A percentile compares a stretch with the other conserved stretches of the same genome.
Evolutionary conservation across 37 sponge, comb jelly and placozoan genomes (phyloP).

Genomic region (Aplysina aerophoba): DNA sequence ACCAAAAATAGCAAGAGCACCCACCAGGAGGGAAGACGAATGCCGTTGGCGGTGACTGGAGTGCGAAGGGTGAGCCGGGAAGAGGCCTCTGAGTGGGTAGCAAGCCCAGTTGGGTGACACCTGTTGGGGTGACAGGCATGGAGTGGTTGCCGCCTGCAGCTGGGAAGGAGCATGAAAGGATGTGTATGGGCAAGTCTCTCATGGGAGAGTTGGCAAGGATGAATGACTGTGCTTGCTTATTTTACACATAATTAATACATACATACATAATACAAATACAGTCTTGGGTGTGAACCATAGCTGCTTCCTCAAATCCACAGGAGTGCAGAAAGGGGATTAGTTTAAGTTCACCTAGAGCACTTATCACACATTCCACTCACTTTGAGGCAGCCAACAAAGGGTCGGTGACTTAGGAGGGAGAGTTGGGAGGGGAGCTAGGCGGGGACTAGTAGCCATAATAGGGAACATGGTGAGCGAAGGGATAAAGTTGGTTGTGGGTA

Average conservation of each 20-base stretch:
- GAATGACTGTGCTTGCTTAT: too few species aligned
- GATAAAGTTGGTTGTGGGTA: background rate
- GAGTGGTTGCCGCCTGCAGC: background rate
- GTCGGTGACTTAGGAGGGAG: conserved; percentile 18
- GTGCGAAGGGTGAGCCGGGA: background rate
- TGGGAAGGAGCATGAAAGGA: background rate
- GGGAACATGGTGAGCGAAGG: conserved; percentile 21
- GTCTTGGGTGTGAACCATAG: too few species aligned
- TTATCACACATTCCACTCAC: background rate
- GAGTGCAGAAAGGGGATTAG: background rate
- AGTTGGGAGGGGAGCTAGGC: background rate
- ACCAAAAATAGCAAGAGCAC: too few species aligned
- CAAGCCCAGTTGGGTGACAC: background rate
- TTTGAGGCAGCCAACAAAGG: background rate
- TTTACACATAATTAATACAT: too few species aligned
- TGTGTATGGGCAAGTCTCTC: too few species aligned
- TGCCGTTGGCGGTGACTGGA: background rate
- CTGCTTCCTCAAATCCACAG: too few species aligned
- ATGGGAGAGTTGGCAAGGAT: too few species aligned
- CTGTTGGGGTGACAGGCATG: conserved; percentile 19
- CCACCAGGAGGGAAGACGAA: background rate
- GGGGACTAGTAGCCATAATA: conserved; percentile 6
- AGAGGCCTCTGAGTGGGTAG: background rate
- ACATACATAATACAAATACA: too few species aligned
- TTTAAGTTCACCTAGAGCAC: background rate